Conservation (phyloP, 1,140 invertebrate genomes). For the Aporrectodea caliginosa region DNA sequence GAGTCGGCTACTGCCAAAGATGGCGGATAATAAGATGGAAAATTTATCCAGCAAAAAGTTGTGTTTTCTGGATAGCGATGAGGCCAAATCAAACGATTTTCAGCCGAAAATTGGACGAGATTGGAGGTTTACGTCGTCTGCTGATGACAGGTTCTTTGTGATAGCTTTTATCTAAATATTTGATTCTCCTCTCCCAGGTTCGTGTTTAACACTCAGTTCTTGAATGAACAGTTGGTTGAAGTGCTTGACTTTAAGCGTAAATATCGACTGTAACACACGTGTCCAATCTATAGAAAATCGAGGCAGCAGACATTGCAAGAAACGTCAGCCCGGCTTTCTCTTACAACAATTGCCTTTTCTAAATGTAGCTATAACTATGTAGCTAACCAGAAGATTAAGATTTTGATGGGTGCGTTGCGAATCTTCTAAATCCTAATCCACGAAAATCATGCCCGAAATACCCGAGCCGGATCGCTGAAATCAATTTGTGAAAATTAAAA, state of each 20-base stretch:
- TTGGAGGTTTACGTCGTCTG: not conserved
- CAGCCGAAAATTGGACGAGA: not conserved
- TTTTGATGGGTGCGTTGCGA: too few relatives aligned
- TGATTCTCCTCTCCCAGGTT: not conserved
- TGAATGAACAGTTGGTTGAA: not conserved
- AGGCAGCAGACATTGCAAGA: too few relatives aligned
- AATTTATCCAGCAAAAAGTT: too few relatives aligned
- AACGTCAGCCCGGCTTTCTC: too few relatives aligned
- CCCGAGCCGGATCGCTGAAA: too few relatives aligned
- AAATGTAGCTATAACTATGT: not conserved
- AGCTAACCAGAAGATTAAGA: not conserved
- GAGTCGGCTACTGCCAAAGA: too few relatives aligned
- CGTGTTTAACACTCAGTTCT: too few relatives aligned
- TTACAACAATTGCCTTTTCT: not conserved
- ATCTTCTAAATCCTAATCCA: too few relatives aligned
- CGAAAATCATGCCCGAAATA: too few relatives aligned
- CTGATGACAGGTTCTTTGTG: not conserved
- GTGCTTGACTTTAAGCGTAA: not conserved
- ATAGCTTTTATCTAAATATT: not conserved
- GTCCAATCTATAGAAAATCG: too few relatives aligned
- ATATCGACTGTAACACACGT: not conserved
- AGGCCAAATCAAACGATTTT: not conserved
- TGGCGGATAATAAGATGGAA: not conserved
- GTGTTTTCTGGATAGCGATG: not conserved
- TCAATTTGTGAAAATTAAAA: too few relatives aligned